Evolutionary conservation across 2,113 vertebrate species (phyloP).

Genomic region (Actenoides lindsayi): DNA sequence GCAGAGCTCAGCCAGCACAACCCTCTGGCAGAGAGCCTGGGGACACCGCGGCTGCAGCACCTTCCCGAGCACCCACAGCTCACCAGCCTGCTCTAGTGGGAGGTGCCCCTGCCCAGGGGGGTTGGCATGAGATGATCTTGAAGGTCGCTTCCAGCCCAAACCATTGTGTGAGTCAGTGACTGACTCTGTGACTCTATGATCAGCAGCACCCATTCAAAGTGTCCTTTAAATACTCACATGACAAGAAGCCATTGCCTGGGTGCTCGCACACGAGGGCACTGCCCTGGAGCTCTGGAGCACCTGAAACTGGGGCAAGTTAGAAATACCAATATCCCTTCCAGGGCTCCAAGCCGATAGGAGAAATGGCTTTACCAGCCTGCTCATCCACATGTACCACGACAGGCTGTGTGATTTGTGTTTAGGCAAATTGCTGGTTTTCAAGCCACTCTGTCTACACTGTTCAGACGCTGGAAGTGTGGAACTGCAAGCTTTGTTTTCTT

Average conservation of each 20-base stretch:
- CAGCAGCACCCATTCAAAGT: background rate
- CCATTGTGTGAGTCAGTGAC: too few relatives aligned
- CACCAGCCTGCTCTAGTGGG: too few relatives aligned
- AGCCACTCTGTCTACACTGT: conserved; percentile 18
- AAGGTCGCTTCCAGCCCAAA: too few relatives aligned
- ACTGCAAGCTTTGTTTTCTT: conserved; percentile 28
- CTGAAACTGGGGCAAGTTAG: background rate
- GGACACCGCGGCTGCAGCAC: background rate
- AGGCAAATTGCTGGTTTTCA: conserved; percentile 27
- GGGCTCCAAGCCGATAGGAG: background rate
- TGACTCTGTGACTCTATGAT: too few relatives aligned
- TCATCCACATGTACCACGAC: background rate
- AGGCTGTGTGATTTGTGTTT: background rate
- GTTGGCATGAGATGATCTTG: too few relatives aligned
- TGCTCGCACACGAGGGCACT: background rate
- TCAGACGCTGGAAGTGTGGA: conserved; percentile 37
- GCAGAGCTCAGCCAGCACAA: background rate
- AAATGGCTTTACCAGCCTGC: background rate
- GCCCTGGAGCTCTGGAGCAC: background rate
- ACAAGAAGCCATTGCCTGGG: background rate
- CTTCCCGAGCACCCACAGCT: background rate
- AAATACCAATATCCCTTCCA: background rate
- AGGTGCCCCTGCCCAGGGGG: too few relatives aligned
- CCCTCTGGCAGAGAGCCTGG: accelerated
- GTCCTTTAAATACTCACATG: background rate